Percentiles rank a stretch among this genome's conserved stretches.
Conservation (phyloP, 2,888 invertebrate genomes). For the Heteromyza rotundicornis region DNA sequence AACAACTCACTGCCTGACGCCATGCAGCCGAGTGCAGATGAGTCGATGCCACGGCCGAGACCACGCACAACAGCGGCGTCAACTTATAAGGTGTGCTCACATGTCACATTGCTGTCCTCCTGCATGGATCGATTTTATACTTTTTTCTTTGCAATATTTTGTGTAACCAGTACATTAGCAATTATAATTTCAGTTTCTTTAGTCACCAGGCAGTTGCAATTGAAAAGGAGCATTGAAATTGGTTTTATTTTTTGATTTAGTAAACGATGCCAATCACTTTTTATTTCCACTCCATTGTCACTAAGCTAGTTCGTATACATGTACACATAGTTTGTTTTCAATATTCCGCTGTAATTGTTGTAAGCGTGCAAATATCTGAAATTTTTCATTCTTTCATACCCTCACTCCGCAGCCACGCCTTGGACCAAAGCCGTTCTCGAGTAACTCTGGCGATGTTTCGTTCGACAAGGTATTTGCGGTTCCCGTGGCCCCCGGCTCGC, state of each 20-base stretch:
- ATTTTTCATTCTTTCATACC: slow-evolving; percentile 43
- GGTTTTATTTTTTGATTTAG: too few species aligned
- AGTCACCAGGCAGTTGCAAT: background rate
- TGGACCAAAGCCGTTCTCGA: slow-evolving; percentile 86
- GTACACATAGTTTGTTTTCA: background rate
- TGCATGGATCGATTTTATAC: slow-evolving; percentile 8
- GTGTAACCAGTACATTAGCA: too few species aligned
- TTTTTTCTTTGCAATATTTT: background rate
- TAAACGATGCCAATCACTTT: too few species aligned
- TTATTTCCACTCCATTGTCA: too few species aligned
- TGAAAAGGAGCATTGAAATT: background rate
- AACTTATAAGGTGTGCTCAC: slow-evolving; percentile 77
- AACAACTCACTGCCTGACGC: slow-evolving; percentile 75
- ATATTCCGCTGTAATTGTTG: slow-evolving; percentile 11
- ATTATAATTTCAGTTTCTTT: too few species aligned
- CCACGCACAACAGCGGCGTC: slow-evolving; percentile 74
- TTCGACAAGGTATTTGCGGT: slow-evolving; percentile 85
- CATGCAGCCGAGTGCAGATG: slow-evolving; percentile 57
- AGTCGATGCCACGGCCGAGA: slow-evolving; percentile 64
- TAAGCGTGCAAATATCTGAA: background rate
- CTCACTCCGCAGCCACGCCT: slow-evolving; percentile 78
- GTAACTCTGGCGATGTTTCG: slow-evolving; percentile 77
- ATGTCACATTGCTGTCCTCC: too few species aligned
- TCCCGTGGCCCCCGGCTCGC: slow-evolving; percentile 71
- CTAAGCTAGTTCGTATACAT: background rate